Evolutionary conservation across 1,140 invertebrate genomes (phyloP).

Genomic region (Adelges cooleyi): DNA sequence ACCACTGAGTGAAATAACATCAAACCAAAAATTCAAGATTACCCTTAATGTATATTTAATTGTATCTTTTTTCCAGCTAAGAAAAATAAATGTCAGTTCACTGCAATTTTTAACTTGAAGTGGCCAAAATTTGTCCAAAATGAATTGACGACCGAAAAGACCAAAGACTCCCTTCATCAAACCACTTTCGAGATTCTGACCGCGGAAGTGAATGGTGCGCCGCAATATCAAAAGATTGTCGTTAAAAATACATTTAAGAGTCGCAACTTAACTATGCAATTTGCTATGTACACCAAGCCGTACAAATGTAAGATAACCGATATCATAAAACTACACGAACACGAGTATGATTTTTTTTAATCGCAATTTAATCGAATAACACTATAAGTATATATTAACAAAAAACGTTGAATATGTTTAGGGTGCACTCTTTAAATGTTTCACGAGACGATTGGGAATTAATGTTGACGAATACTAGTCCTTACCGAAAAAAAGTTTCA

Average conservation of each 20-base stretch:
- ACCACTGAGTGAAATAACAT: too few relatives aligned
- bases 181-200: constrained; percentile 17
- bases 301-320: constrained; percentile 19
- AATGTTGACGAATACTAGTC: constrained; percentile 9
- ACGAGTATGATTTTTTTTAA: constrained; percentile 4
- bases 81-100: constrained; percentile 24
- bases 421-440: constrained; percentile 4
- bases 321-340: constrained; percentile 14
- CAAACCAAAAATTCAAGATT: too few relatives aligned
- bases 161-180: too few relatives aligned
- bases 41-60: too few relatives aligned
- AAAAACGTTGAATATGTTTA: not conserved
- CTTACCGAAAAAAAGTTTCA: constrained; percentile 9
- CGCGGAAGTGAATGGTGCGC: constrained; percentile 9
- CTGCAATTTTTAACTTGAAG: constrained; percentile 10
- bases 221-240: constrained; percentile 14
- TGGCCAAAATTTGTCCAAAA: constrained; percentile 25
- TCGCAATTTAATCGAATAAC: too few relatives aligned
- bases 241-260: constrained; percentile 24
- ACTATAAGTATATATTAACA: too few relatives aligned
- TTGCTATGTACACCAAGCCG: constrained; percentile 20
- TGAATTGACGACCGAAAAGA: not conserved
- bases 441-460: constrained; percentile 25
- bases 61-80: too few relatives aligned
- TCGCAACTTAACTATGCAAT: constrained; percentile 15